These are phyloP conservation scores for Cichladusa arquata DNA, from an alignment of 2,113 vertebrate species.

Conservation along the genomic window DNA sequence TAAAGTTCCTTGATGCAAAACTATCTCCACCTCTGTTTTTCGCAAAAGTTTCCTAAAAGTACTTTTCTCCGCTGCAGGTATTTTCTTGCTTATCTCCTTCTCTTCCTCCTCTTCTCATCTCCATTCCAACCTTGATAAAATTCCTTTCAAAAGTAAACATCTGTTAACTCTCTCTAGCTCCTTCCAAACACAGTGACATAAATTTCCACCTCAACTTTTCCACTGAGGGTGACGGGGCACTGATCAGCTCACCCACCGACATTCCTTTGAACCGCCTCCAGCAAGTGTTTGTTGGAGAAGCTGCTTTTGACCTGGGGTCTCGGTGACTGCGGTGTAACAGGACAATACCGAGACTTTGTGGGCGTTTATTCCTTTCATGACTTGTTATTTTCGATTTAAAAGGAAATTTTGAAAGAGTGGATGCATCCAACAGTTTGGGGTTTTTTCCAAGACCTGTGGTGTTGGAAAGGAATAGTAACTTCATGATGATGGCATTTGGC, in stretches of 20 bases:
- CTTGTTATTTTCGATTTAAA: not conserved
- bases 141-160: no score
- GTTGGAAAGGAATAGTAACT: not conserved
- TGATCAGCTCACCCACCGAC: not conserved
- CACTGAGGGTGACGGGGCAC: fast-evolving
- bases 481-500: fast-evolving
- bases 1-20: no score
- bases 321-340: not conserved
- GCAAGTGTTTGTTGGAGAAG: not conserved
- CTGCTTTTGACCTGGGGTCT: not conserved
- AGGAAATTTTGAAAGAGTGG: not conserved
- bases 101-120: no score
- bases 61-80: no score
- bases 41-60: no score
- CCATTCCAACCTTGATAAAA: no score
- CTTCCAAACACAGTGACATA: no score
- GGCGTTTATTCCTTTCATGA: not conserved
- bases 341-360: not conserved
- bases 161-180: no score
- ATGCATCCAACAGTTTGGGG: not conserved
- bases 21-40: no score
- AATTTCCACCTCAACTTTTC: not conserved
- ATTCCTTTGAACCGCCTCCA: not conserved
- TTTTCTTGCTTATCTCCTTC: no score
- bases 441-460: fast-evolving